These are phyloP conservation scores for Oceanodroma tethys DNA, from an alignment of 2,113 vertebrate species.

Conservation along the genomic window DNA sequence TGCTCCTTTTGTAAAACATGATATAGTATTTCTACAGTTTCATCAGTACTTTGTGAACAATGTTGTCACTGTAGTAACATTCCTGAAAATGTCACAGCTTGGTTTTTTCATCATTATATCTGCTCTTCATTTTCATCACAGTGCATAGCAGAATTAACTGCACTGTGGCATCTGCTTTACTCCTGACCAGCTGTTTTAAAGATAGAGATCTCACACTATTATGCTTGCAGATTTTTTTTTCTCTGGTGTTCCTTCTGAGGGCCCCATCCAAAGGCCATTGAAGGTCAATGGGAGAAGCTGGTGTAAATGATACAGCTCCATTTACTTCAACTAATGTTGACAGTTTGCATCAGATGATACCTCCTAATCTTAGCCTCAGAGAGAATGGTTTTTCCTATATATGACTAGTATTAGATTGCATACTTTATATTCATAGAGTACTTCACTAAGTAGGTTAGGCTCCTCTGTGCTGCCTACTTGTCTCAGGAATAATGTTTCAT, in stretches of 20 bases:
- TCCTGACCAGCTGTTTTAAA: neutral
- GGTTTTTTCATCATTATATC: neutral
- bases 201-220: neutral
- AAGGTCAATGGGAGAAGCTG: neutral
- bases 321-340: neutral
- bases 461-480: neutral
- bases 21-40: neutral
- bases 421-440: neutral
- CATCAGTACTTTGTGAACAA: neutral
- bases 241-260: neutral
- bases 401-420: neutral
- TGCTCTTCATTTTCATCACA: neutral
- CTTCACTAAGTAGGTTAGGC: neutral
- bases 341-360: neutral
- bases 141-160: neutral
- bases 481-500: neutral
- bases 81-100: neutral
- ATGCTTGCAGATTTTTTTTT: neutral
- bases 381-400: neutral
- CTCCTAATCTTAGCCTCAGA: neutral
- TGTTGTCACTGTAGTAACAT: neutral
- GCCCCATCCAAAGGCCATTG: neutral
- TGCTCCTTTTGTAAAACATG: neutral
- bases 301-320: neutral
- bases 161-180: neutral